Conservation (phyloP, 2,113 vertebrate species). For the Leiothrix lutea region DNA sequence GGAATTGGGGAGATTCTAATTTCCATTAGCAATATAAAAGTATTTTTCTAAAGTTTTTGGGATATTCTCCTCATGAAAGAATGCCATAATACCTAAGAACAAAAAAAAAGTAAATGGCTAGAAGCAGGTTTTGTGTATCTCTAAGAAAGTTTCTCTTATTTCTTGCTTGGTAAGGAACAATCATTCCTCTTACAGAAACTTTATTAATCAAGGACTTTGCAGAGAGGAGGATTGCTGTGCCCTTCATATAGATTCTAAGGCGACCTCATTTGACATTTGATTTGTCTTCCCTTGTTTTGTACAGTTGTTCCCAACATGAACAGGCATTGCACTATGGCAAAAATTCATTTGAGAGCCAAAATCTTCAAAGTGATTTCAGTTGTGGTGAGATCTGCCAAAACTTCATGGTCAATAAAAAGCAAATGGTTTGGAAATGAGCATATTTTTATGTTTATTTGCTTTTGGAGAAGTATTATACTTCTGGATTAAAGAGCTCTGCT, state of each 20-base stretch:
- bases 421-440: not conserved
- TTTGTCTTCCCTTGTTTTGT: not conserved
- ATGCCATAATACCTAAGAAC: not conserved
- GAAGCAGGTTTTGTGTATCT: not conserved
- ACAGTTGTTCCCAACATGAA: not conserved
- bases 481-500: not conserved
- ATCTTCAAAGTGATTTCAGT: not conserved
- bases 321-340: not conserved
- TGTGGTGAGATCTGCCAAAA: not conserved
- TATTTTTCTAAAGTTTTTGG: not conserved
- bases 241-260: not conserved
- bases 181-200: not conserved
- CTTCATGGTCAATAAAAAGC: constrained; percentile 21
- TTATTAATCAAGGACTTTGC: not conserved
- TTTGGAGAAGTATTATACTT: not conserved
- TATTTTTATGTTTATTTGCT: constrained; percentile 16
- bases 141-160: not conserved
- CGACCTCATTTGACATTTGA: not conserved
- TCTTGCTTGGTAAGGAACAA: not conserved
- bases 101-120: not conserved
- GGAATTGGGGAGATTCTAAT: not conserved
- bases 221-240: not conserved
- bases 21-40: not conserved
- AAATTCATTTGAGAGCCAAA: not conserved
- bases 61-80: not conserved